Base-by-base conservation (phyloP, 2,888 invertebrate genomes). In the Stegophylla sp. region DNA sequence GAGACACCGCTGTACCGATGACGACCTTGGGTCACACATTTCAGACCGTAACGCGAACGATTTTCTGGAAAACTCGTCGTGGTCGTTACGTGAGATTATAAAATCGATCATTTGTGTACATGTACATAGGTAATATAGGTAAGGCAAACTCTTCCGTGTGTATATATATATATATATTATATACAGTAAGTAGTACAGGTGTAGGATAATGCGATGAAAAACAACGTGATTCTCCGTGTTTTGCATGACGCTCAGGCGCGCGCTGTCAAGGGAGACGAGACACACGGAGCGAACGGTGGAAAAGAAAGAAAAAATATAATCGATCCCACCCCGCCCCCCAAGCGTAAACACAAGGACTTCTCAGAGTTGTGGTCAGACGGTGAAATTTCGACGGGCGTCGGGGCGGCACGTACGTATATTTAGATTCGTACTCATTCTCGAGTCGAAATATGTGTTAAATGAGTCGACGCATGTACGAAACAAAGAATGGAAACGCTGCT, bases 31-130 rank as follows among this genome's bases (percentile, higher is more conserved):
- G 20, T 51, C 63, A 48, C 63, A 74, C 74, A 17, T 63, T 74
- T 63, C 48, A 63, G 63, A 74, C 74, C 74, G 74, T 74, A 61
- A 74, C 61, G 7, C 5, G 7, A 63, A 74, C 74, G 63, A 74
- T 74, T 74, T 63, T 74, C 74, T 15, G 74, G 74, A 74, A 74
- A 74, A 74, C 74, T 63, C 74, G 63, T 34, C n/a, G n/a, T n/a
- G n/a, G 63, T 61, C 63, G 74, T 34, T n/a, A n/a, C 73, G 73
- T 17, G 73, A 43, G 45, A 73, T 15, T n/a, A 13, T n/a, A 51
- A 51, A 20, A 20, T 28, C 23, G 26, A 23, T 9, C 10, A 53
- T 53, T n/a, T 4, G n/a, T 7, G n/a, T 9, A 3, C n/a, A n/a
- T 20, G 41, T 43, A 15, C 43, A 15, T n/a, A n/a, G n/a, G n/a